Evolutionary conservation across 2,888 invertebrate species (phyloP).

Genomic region (Scaeva pyrastri): DNA sequence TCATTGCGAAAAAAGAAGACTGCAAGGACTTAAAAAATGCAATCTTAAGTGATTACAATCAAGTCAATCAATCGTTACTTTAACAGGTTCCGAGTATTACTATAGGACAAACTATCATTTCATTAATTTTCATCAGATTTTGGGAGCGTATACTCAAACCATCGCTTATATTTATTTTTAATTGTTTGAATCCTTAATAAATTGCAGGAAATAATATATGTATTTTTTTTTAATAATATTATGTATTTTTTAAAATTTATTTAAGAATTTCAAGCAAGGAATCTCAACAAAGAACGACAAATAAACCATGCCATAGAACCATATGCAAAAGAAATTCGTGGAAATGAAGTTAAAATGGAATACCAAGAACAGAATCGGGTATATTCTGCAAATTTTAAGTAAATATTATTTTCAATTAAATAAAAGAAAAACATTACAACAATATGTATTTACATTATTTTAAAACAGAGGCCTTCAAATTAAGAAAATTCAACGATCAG

Average conservation of each 20-base stretch:
- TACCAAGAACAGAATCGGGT: constrained; percentile 94
- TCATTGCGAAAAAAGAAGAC: too few species aligned
- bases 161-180: not conserved
- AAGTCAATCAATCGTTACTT: too few species aligned
- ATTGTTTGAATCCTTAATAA: not conserved
- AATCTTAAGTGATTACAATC: too few species aligned
- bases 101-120: too few species aligned
- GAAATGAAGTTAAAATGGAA: constrained; percentile 97
- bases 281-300: constrained; percentile 80
- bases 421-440: not conserved
- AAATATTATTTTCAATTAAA: constrained; percentile 59
- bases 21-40: too few species aligned
- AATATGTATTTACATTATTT: not conserved
- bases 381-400: constrained; percentile 94
- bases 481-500: constrained; percentile 96
- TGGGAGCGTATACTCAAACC: too few species aligned
- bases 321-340: constrained; percentile 95
- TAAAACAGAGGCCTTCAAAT: constrained; percentile 92
- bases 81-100: too few species aligned
- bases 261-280: constrained; percentile 89
- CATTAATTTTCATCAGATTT: too few species aligned
- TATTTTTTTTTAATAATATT: too few species aligned
- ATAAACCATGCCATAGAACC: constrained; percentile 80
- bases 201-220: too few species aligned
- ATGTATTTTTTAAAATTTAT: constrained; percentile 77